phyloP scores from a whole-genome alignment of 1,140 invertebrate genomes.

The Drosophila pectinifera region DNA sequence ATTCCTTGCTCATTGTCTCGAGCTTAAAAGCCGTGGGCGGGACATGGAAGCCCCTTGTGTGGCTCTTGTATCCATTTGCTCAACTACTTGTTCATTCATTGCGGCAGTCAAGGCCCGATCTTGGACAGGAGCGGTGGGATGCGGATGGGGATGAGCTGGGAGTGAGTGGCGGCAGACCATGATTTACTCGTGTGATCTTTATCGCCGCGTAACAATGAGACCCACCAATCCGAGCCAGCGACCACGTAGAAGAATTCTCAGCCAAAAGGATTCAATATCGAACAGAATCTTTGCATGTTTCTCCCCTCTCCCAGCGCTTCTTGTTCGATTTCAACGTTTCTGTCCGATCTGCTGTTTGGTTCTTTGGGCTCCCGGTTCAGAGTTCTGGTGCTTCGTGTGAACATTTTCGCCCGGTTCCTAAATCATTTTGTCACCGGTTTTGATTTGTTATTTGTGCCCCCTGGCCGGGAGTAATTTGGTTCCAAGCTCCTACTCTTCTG shows the following conservation, averaged over 20 bases:
- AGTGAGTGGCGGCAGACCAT: conserved; percentile 51
- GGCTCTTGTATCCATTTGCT: conserved; percentile 75
- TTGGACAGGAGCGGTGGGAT: conserved; percentile 6
- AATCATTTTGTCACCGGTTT: conserved; percentile 83
- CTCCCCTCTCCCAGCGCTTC: conserved; percentile 27
- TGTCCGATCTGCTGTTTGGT: conserved; percentile 44
- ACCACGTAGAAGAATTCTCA: conserved; percentile 69
- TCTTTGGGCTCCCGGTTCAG: conserved; percentile 28
- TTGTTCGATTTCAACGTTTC: conserved; percentile 57
- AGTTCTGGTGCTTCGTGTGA: conserved; percentile 69
- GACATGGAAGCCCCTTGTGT: conserved; percentile 25
- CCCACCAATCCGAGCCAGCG: conserved; percentile 35
- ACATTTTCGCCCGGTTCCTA: conserved; percentile 77
- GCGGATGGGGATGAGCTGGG: conserved; percentile 24
- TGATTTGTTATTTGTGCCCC: conserved; percentile 76
- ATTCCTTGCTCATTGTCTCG: conserved; percentile 12
- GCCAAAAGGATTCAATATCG: conserved; percentile 68
- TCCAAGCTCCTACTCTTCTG: conserved; percentile 26
- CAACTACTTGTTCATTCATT: conserved; percentile 81
- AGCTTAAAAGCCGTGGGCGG: conserved; percentile 7
- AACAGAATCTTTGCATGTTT: conserved; percentile 50
- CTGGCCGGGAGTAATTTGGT: conserved; percentile 69
- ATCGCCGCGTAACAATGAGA: conserved; percentile 72
- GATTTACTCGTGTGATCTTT: conserved; percentile 81
- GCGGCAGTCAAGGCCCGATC: conserved; percentile 35